Conservation (phyloP, 2,888 invertebrate genomes). For the Hemicrepidius hirtus region DNA sequence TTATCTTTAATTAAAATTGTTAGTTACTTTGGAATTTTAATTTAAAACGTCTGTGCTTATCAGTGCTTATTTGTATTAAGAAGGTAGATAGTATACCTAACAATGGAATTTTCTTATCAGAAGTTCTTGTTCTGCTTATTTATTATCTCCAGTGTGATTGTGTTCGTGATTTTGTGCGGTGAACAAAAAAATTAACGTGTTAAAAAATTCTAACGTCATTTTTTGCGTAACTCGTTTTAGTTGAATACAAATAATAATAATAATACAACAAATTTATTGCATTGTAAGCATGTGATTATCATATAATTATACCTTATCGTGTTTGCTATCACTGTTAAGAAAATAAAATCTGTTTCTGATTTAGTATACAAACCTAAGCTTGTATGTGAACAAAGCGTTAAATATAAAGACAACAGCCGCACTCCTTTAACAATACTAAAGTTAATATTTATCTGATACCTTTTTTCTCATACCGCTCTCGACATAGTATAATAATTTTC, state of each 20-base stretch:
- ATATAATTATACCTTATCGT: no score
- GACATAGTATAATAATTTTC: neutral
- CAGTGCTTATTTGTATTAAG: conserved; percentile 16
- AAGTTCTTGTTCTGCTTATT: neutral
- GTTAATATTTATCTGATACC: no score
- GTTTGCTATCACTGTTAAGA: neutral
- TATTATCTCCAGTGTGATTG: conserved; percentile 7
- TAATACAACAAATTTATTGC: no score
- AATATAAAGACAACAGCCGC: neutral
- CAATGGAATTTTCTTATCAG: conserved; percentile 23
- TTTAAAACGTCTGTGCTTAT: neutral
- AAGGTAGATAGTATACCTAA: conserved; percentile 9
- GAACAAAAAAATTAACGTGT: no score
- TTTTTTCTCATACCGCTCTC: no score
- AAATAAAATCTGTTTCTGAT: neutral
- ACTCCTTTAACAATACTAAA: neutral
- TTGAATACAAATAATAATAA: no score
- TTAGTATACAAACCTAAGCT: neutral
- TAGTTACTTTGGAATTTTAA: conserved; percentile 2
- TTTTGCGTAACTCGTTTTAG: no score
- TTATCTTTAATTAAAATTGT: neutral
- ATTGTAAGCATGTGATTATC: neutral
- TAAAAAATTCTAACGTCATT: no score
- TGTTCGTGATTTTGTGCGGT: neutral
- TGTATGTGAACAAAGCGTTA: neutral